A percentile compares a stretch with the other conserved stretches of the same genome.
Evolutionary conservation across 2,888 invertebrate species (phyloP).

Genomic region (Anticlea derivata): DNA sequence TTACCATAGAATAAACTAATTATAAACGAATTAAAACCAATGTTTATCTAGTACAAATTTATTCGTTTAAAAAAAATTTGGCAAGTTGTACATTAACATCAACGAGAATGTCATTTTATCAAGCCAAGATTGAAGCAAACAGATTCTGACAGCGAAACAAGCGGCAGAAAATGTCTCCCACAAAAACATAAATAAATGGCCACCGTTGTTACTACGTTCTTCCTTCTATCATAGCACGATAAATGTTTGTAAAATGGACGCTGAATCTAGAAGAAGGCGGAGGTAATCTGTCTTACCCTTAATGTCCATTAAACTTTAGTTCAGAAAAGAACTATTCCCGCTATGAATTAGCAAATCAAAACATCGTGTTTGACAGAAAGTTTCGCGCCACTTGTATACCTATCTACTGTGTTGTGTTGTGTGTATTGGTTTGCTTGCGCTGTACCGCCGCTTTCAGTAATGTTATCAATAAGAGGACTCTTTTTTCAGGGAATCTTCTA

Average conservation of each 20-base stretch:
- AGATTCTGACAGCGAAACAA: conserved; percentile 62
- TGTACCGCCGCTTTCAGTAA: conserved; percentile 53
- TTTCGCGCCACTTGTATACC: conserved; percentile 71
- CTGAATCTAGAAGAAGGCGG: conserved; percentile 57
- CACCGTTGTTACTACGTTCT: conserved; percentile 79
- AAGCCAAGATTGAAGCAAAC: conserved; percentile 37
- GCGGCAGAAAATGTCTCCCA: conserved; percentile 54
- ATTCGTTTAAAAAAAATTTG: too few species aligned
- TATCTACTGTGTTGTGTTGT: conserved; percentile 7
- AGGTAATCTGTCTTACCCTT: conserved; percentile 50
- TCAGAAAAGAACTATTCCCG: conserved; percentile 34
- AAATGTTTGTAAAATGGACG: conserved; percentile 80
- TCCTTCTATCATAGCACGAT: conserved; percentile 67
- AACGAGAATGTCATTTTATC: conserved; percentile 17
- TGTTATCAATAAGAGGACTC: conserved; percentile 65
- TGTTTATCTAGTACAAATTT: too few species aligned
- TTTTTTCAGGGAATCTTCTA: conserved; percentile 65
- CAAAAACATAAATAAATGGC: conserved; percentile 82
- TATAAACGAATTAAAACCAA: too few species aligned
- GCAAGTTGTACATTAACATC: conserved; percentile 6
- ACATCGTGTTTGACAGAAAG: conserved; percentile 62
- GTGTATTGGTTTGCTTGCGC: not conserved
- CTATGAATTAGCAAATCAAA: conserved; percentile 53
- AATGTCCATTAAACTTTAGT: not conserved
- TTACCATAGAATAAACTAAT: too few species aligned